Base-by-base conservation (phyloP, 92 coral and sea anemone genomes). In the Bergia sp. region DNA sequence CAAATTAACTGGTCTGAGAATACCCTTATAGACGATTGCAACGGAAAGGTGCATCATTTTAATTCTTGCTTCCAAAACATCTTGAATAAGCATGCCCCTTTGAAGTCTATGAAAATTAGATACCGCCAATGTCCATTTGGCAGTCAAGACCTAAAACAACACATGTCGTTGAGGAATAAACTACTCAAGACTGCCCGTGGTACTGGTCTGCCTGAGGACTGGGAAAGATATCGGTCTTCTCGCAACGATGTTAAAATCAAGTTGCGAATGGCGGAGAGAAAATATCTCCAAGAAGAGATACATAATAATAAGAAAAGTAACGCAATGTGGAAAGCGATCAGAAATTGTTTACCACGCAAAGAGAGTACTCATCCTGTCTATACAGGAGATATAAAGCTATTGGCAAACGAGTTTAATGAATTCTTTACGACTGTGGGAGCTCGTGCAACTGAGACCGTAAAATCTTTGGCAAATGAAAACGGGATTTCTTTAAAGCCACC, bases 371-470 rank as follows among this genome's bases (percentile, higher is more conserved):
- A 69, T 49, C 88, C 86, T 53, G 89, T 83, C 47, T 82, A 91
- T 40, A 55, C 89, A 44, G 83, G 49, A 79, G 91, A 91, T 81
- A 74, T 78, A 77, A 90, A 71, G 88, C 57, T 49, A 71, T 65
- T 91, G 23, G 93, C 87, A 10, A 82, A 80, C 50, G 86, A 88
- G 76, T 91, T 88, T 71, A 91, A 88, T 36, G 79, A 91, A 40
- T 88, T 88, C 79, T 88, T 85, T 61, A 89, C 89, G 55, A 58
- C 89, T 13, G 92, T 89, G 75, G 88, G 90, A 15, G 91, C 79
- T 39, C 57, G 79, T 78, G 91, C 93, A 43, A 71, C 86, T 83
- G 91, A 74, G n/a, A 47, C 73, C 83, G 55, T 13, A 37, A 66
- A 57, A 55, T 38, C 38, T 6, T 45, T 87, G 21, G 50, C 85